Evolutionary conservation across 2,888 invertebrate species (phyloP), one percentile per base, ranked within the genome.

Genomic region (Muscina levida): DNA sequence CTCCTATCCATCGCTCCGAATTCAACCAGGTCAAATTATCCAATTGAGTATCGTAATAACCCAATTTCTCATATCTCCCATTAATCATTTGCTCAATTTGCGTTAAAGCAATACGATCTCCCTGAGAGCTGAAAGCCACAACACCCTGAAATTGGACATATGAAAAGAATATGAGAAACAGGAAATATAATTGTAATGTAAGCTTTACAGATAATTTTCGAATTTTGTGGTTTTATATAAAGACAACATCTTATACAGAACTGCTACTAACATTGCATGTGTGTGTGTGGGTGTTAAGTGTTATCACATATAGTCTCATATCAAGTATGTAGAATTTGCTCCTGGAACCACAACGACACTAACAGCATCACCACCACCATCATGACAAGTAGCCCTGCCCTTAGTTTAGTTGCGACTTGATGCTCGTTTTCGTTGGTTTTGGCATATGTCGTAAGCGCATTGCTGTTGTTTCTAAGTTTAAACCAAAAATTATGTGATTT

Each of bases 41-140:
- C 62, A 95, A 95, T 87, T 97, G 97, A 8, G 97, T 97, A 90
- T 99, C 98, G 90, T 98, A 99, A 91, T 97, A 98, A 15, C 98
- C 99, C 71, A 99, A 92, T 87, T 97, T 95, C 72, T 95, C 94
- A 91, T 99, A 99, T 88, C 95, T 96, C 83, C 98, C 98, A 91
- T 97, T 96, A 82, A 95, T 94, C 92, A 98, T 94, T 91, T 99
- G 99, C 90, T 99, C 99, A 85, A 99, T 97, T 92, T 98, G 98
- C 26, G 99, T 99, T 91, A 98, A 92, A 59, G 99, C 98, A 88
- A 99, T 99, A 86, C 99, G 94, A 92, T 99, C 99, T 85, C 99
- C 99, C 92, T 97, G 97, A 8, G 98, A 98, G 85, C 98, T 98
- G 92, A 99, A 99, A 44, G 98, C 98, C 82, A 99, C 99, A 87